phyloP scores from a whole-genome alignment of 1,140 invertebrate species.

The Drosophila prosaltans region DNA sequence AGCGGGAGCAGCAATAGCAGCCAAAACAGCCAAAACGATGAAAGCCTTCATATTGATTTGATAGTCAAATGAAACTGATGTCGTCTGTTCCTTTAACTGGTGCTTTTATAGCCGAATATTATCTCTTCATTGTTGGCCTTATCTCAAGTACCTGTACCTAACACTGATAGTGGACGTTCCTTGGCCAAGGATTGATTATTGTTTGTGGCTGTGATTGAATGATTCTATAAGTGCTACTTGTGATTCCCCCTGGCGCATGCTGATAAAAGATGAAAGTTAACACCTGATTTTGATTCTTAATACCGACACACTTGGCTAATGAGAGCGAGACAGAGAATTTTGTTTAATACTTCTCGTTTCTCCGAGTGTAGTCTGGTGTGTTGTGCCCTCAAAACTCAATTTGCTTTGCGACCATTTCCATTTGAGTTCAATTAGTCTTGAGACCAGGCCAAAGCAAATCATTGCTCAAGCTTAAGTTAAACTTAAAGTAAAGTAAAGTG shows the following conservation, averaged over 20 bases:
- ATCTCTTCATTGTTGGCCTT: conserved; percentile 29
- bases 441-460: conserved; percentile 32
- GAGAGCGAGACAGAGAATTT: neutral
- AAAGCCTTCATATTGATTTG: conserved; percentile 48
- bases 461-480: conserved; percentile 29
- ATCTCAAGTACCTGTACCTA: conserved; percentile 38
- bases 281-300: too few species aligned
- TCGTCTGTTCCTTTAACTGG: neutral
- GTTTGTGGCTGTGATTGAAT: too few species aligned
- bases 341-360: neutral
- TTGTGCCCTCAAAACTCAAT: conserved; percentile 51
- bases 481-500: conserved; percentile 36
- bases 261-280: too few species aligned
- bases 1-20: conserved; percentile 52
- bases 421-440: conserved; percentile 52
- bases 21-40: conserved; percentile 59
- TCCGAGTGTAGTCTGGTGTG: conserved; percentile 20
- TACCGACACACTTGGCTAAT: neutral
- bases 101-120: conserved; percentile 52
- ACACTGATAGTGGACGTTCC: neutral
- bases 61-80: conserved; percentile 49
- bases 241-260: too few species aligned
- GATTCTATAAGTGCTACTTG: too few species aligned
- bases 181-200: neutral
- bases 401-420: conserved; percentile 26